These are phyloP conservation scores for Molorchus minor DNA, from an alignment of 2,888 invertebrate species.

Conservation along the genomic window DNA sequence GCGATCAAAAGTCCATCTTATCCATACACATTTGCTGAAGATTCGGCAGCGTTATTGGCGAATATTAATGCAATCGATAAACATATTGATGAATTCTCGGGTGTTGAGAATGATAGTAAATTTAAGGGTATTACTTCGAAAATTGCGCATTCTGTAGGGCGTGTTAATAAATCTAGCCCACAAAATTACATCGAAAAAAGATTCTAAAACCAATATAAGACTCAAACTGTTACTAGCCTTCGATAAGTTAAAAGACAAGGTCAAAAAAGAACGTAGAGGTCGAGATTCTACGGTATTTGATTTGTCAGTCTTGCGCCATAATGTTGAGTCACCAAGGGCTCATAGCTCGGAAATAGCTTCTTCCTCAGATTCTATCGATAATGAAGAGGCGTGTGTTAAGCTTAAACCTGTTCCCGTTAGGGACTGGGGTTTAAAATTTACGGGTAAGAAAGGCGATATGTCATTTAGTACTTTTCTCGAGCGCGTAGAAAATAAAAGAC, in stretches of 20 bases:
- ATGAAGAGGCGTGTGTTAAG: not conserved
- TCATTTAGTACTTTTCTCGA: slow-evolving; percentile 14
- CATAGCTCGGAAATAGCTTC: slow-evolving; percentile 6
- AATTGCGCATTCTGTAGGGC: not conserved
- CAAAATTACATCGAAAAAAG: not conserved
- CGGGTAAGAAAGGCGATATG: slow-evolving; percentile 3
- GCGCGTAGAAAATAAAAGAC: slow-evolving; percentile 5
- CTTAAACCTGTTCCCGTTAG: slow-evolving; percentile 15
- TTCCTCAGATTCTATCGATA: not conserved
- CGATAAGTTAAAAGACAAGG: not conserved
- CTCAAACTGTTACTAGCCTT: not conserved
- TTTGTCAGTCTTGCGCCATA: slow-evolving; percentile 6
- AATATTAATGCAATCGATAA: not conserved
- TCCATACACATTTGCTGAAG: not conserved
- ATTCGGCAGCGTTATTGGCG: not conserved
- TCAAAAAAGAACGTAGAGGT: not conserved
- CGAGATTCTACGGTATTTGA: slow-evolving; percentile 6
- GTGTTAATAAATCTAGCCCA: not conserved
- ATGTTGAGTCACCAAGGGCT: slow-evolving; percentile 2
- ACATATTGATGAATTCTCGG: not conserved
- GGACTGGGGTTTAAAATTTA: slow-evolving; percentile 16
- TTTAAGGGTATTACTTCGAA: not conserved
- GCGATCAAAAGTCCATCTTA: not conserved
- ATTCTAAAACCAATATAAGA: not conserved
- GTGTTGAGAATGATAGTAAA: not conserved